Evolutionary conservation across 30 jellyfish, hydroid and myxozoan species (phyloP).

Genomic region (Chrysaora quinquecirrha): DNA sequence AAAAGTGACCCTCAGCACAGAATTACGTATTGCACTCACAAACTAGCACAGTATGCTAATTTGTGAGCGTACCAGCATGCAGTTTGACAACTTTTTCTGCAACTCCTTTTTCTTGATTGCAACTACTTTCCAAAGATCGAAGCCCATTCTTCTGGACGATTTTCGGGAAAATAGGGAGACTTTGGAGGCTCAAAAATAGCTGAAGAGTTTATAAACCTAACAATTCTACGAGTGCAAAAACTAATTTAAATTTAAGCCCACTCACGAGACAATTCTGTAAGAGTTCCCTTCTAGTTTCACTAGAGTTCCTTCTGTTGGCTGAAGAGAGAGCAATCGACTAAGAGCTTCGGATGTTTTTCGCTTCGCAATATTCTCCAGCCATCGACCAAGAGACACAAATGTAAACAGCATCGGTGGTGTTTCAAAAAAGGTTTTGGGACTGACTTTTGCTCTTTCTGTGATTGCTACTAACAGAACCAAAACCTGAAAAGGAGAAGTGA

Average conservation of each 20-base stretch:
- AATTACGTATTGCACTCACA: too few species aligned
- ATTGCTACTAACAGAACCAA: constrained; percentile 81
- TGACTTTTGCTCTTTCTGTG: constrained; percentile 53
- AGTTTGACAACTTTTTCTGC: too few species aligned
- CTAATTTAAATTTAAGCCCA: background rate
- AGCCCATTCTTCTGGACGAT: too few species aligned
- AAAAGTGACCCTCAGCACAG: too few species aligned
- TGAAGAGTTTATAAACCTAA: too few species aligned
- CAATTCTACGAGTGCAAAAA: too few species aligned
- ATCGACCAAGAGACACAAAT: constrained; percentile 90
- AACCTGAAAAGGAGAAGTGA: constrained; percentile 29
- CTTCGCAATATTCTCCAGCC: constrained; percentile 92
- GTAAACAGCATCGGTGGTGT: constrained; percentile 98
- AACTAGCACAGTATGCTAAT: too few species aligned
- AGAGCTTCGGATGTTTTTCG: constrained; percentile 96
- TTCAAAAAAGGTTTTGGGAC: constrained; percentile 96
- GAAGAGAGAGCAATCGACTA: constrained; percentile 73
- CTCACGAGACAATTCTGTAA: constrained; percentile 28
- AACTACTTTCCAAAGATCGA: too few species aligned
- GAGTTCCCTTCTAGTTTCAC: constrained; percentile 67
- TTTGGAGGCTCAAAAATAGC: too few species aligned
- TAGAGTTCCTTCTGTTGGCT: constrained; percentile 88
- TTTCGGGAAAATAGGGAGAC: too few species aligned
- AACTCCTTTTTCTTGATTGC: too few species aligned
- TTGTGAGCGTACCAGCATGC: too few species aligned